phyloP scores from a whole-genome alignment of 2,888 invertebrate species.

The Seladonia tumulorum region DNA sequence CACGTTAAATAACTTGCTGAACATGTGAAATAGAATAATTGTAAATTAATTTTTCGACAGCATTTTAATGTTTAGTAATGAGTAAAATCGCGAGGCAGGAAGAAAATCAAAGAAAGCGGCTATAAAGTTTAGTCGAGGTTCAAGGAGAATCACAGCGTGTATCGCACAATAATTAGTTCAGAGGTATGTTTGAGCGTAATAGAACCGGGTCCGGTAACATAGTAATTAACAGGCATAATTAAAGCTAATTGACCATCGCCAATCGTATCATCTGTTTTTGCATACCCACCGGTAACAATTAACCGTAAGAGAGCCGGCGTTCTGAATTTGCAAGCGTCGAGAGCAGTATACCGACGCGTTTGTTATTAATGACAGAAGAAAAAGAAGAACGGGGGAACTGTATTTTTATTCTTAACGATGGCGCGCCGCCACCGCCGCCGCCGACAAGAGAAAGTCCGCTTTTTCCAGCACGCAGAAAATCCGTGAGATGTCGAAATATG shows the following conservation, averaged over 20 bases:
- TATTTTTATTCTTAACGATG: constrained; percentile 34
- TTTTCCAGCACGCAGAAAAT: constrained; percentile 53
- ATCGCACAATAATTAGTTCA: constrained; percentile 5
- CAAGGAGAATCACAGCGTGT: not conserved
- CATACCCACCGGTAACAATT: constrained; percentile 37
- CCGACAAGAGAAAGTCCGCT: constrained; percentile 48
- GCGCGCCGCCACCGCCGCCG: not conserved
- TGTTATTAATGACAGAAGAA: constrained; percentile 42
- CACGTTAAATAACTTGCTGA: not conserved
- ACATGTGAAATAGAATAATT: not conserved
- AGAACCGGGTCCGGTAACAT: constrained; percentile 20
- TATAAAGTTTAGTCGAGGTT: not conserved
- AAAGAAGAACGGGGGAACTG: constrained; percentile 8
- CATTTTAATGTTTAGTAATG: not conserved
- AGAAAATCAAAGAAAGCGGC: not conserved
- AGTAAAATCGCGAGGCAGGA: constrained; percentile 3
- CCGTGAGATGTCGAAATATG: constrained; percentile 41
- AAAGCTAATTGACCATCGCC: constrained; percentile 48
- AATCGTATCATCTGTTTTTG: constrained; percentile 39
- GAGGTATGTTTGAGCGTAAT: not conserved
- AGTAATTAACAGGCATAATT: constrained; percentile 49
- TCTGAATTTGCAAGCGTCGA: not conserved
- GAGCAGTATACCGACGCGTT: not conserved
- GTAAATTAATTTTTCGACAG: not conserved
- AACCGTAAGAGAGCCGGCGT: constrained; percentile 7